These are phyloP conservation scores for Natator depressus DNA, from an alignment of 2,113 vertebrate genomes.

Conservation along the genomic window DNA sequence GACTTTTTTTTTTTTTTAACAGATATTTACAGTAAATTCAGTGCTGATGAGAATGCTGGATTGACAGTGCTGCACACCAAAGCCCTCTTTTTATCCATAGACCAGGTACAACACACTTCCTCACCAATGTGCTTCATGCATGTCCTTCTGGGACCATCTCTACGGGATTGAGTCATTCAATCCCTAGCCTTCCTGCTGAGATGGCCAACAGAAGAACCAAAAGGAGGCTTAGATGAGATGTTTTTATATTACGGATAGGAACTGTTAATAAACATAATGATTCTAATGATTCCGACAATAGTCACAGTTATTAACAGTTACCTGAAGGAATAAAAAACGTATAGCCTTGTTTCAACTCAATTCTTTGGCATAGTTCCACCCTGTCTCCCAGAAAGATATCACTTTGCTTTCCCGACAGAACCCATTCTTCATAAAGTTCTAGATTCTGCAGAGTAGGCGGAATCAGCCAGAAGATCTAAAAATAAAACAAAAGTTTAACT, in stretches of 20 bases:
- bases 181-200: neutral
- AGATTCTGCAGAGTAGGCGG: slow-evolving; percentile 94
- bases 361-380: slow-evolving; percentile 94
- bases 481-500: slow-evolving; percentile 48
- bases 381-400: slow-evolving; percentile 96
- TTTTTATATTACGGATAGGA: neutral
- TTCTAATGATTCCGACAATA: neutral
- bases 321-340: slow-evolving; percentile 99
- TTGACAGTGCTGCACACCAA: neutral
- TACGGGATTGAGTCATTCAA: neutral
- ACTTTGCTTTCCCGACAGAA: slow-evolving; percentile 96
- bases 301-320: slow-evolving; percentile 48
- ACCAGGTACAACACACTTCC: neutral
- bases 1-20: neutral
- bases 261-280: neutral
- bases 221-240: neutral
- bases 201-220: neutral
- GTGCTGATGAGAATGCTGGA: neutral
- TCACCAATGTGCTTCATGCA: neutral
- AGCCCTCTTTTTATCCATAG: neutral
- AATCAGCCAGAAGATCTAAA: slow-evolving; percentile 97
- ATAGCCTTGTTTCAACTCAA: slow-evolving; percentile 94
- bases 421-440: slow-evolving; percentile 97
- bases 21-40: neutral
- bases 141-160: neutral